A percentile compares a stretch with the other conserved stretches of the same genome.
phyloP scores from a whole-genome alignment of 1,140 invertebrate species.

The Steinernema feltiae region DNA sequence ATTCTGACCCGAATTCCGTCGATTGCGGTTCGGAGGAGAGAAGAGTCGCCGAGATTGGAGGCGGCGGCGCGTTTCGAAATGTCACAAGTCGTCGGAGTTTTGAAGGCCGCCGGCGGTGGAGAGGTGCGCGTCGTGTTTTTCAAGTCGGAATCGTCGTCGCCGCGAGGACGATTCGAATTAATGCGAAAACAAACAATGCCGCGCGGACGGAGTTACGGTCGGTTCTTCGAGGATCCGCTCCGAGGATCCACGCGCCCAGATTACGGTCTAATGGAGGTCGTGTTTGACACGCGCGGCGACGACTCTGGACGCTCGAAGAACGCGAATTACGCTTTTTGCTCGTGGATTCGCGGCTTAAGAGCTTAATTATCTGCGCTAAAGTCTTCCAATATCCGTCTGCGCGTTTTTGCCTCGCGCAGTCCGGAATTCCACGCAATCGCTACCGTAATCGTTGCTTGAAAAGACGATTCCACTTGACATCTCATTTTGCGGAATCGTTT shows the following conservation, averaged over 20 bases:
- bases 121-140: background rate
- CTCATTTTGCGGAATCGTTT: no score
- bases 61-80: background rate
- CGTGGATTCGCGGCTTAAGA: background rate
- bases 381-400: no score
- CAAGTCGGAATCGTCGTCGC: background rate
- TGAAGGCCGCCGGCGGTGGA: constrained; percentile 2
- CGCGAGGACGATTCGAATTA: background rate
- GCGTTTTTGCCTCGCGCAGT: no score
- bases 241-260: background rate
- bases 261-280: background rate
- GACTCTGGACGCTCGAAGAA: background rate
- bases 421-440: no score
- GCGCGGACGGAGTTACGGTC: background rate
- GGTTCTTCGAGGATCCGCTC: background rate
- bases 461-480: no score
- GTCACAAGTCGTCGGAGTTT: background rate
- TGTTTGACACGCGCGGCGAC: background rate
- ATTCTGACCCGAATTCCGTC: constrained; percentile 11
- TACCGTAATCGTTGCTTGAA: no score
- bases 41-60: background rate
- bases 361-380: background rate
- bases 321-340: background rate
- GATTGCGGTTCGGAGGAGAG: background rate
- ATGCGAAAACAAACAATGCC: constrained; percentile 12